These are phyloP conservation scores for Plodia interpunctella DNA, from an alignment of 1,140 invertebrate species.

Conservation along the genomic window DNA sequence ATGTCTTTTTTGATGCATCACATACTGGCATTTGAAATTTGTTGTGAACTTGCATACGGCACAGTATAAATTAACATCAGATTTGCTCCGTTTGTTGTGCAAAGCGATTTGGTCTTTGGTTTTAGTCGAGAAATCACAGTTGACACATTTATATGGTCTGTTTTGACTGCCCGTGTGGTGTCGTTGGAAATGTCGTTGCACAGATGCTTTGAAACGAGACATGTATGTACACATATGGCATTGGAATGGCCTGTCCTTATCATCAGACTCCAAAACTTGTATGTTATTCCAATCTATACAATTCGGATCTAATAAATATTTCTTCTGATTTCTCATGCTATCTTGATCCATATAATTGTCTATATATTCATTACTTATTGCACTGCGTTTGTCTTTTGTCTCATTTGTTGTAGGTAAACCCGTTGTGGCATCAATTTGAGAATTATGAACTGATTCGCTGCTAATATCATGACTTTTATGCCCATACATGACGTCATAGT, in stretches of 20 bases:
- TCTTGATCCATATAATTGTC: not conserved
- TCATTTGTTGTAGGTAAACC: not conserved
- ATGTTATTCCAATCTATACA: constrained; percentile 48
- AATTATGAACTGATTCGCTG: not conserved
- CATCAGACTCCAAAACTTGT: constrained; percentile 40
- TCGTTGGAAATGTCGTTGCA: constrained; percentile 53
- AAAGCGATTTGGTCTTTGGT: constrained; percentile 55
- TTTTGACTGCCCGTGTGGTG: constrained; percentile 45
- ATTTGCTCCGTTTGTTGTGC: constrained; percentile 46
- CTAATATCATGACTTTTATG: not conserved
- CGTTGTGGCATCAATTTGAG: not conserved
- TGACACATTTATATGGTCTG: constrained; percentile 46
- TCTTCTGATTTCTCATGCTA: not conserved
- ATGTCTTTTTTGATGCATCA: constrained; percentile 46
- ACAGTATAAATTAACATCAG: constrained; percentile 29
- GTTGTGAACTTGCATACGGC: constrained; percentile 33
- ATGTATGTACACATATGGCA: constrained; percentile 44
- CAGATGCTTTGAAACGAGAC: constrained; percentile 51
- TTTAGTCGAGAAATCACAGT: constrained; percentile 56
- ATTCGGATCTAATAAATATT: constrained; percentile 17
- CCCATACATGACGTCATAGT: constrained; percentile 36
- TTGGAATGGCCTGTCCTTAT: constrained; percentile 39
- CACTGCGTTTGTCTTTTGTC: not conserved
- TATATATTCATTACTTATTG: not conserved
- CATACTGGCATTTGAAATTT: constrained; percentile 43